Evolutionary conservation across 2,797 vertebrate genomes (phyloP).

Genomic region (Pitangus sulphuratus): DNA sequence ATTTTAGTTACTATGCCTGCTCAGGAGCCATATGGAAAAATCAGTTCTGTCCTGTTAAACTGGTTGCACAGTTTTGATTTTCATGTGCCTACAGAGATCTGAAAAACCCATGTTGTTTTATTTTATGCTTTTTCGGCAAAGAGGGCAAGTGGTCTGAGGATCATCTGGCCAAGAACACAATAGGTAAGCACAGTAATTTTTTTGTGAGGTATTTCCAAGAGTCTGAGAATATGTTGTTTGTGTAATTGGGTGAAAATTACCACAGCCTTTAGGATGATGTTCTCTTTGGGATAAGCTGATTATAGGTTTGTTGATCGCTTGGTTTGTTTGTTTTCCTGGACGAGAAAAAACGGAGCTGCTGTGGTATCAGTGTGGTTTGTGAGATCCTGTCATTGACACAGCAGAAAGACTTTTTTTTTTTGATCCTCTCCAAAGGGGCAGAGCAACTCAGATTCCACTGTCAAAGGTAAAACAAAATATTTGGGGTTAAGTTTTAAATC

Average conservation of each 20-base stretch:
- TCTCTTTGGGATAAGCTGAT: slow-evolving; percentile 37
- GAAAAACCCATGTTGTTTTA: not conserved
- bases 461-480: slow-evolving; percentile 15
- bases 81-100: slow-evolving; percentile 46
- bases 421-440: not conserved
- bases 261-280: not conserved
- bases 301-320: not conserved
- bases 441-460: not conserved
- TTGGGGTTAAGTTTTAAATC: not conserved
- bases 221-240: not conserved
- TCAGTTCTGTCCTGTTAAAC: slow-evolving; percentile 14
- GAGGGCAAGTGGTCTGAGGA: not conserved
- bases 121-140: not conserved
- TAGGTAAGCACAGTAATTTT: slow-evolving; percentile 48
- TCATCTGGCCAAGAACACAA: slow-evolving; percentile 2
- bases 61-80: slow-evolving; percentile 44
- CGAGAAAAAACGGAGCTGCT: not conserved
- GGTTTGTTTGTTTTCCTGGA: slow-evolving; percentile 28
- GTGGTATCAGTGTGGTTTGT: not conserved
- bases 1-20: not conserved
- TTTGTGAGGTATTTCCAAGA: not conserved
- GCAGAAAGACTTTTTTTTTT: not conserved
- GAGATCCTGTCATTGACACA: not conserved
- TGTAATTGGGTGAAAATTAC: not conserved
- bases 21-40: slow-evolving; percentile 56